Base-by-base conservation (phyloP, 35 echinoderm and acorn worm genomes). In the Apostichopus japonicus region DNA sequence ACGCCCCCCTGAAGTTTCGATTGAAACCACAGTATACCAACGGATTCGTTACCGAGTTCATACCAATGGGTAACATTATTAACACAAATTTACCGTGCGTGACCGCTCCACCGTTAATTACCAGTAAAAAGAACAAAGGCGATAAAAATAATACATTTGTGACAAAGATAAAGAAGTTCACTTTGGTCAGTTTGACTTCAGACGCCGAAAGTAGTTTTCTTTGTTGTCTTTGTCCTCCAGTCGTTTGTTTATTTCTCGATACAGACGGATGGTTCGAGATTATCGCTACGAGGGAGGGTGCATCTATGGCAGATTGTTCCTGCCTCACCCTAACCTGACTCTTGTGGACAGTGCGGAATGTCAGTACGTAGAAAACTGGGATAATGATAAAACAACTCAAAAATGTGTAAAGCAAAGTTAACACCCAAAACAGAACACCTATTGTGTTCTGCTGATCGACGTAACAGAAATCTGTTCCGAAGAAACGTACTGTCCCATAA, bases 311-410 rank as follows among this genome's bases (percentile, higher is more conserved):
- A 44, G 33, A 44, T 44, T 44, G 33, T 44, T 44, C 33, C 33
- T 91, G 71, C 14, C 24, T 77, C n/a, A 91, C 90, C 23, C 90
- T 56, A 3, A 91, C 19, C 0, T 24, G 71, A 58, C 90, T 91
- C 58, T 91, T 91, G 9, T 52, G 71, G 4, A 91, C 90, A 5
- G 90, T 58, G 10, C 90, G 90, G 23, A 91, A 91, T 24, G 90
- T 91, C 1, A 91, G 24, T 7, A 91, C n/a, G 53, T 91, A 91
- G 8, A 91, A 91, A 8, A 79, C 5, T 3, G 90, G 90, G 13
- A 91, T 79, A 10, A 91, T 21, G 6, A 79, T 55, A 58, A 78
- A 91, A 79, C 70, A 91, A 54, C 90, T 91, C 11, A 79, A 0
- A 56, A 91, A 91, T 0, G 88, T 90, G 70, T 90, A 90, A 23